These are phyloP conservation scores for Hyla sarda DNA, from an alignment of 2,113 vertebrate genomes.

Conservation along the genomic window DNA sequence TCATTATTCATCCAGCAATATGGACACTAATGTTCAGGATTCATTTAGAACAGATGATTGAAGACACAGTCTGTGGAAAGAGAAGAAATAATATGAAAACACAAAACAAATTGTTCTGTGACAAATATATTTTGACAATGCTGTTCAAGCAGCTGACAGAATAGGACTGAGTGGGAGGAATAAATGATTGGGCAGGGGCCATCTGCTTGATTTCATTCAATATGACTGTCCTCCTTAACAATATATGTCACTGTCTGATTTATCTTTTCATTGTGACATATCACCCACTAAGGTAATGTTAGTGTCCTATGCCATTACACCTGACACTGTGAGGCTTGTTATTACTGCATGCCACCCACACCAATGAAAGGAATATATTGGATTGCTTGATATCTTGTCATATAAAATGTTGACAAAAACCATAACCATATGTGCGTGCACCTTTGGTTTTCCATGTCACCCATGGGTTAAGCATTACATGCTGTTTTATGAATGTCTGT, in stretches of 20 bases:
- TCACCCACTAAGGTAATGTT: conserved; percentile 31
- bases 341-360: not conserved
- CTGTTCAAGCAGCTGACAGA: conserved; percentile 69
- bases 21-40: conserved; percentile 54
- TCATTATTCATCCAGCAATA: not conserved
- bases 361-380: not conserved
- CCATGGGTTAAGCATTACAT: not conserved
- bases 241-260: conserved; percentile 69
- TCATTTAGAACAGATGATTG: conserved; percentile 64
- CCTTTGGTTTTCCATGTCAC: not conserved
- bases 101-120: conserved; percentile 64
- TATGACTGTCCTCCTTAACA: conserved; percentile 66
- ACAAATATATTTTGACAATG: conserved; percentile 72
- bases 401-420: not conserved
- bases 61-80: conserved; percentile 37
- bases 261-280: conserved; percentile 61
- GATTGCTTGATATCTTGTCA: conserved; percentile 9
- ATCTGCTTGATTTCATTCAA: conserved; percentile 67
- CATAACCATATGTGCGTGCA: not conserved
- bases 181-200: conserved; percentile 61
- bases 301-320: conserved; percentile 57
- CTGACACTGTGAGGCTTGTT: conserved; percentile 58
- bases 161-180: conserved; percentile 67
- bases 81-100: not conserved
- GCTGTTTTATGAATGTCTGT: not conserved